phyloP scores from a whole-genome alignment of 1,140 invertebrate species.

The Dysdera silvatica region DNA sequence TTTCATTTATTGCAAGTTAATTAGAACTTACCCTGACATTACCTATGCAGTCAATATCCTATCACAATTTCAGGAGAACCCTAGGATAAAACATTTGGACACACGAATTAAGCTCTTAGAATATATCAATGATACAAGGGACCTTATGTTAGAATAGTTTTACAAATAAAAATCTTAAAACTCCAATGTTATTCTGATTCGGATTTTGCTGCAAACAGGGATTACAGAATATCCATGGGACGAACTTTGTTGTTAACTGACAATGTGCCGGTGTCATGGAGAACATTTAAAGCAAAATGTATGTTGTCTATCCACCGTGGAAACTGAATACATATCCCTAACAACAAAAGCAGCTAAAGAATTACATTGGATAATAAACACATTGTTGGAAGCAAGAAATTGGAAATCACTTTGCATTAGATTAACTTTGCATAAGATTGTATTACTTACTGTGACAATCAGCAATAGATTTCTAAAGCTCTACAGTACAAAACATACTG shows the following conservation, averaged over 20 bases:
- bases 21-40: not conserved
- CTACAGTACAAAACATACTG: constrained; percentile 39
- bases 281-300: constrained; percentile 33
- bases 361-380: constrained; percentile 36
- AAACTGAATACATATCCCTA: constrained; percentile 42
- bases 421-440: not conserved
- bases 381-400: not conserved
- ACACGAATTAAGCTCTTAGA: not conserved
- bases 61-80: no score
- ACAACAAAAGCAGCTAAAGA: constrained; percentile 40
- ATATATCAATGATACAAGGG: not conserved
- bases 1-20: not conserved
- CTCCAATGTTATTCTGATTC: constrained; percentile 1
- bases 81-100: constrained; percentile 1
- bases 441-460: constrained; percentile 32
- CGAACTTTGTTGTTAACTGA: not conserved
- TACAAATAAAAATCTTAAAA: not conserved
- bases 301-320: constrained; percentile 39
- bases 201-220: constrained; percentile 5
- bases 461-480: constrained; percentile 34
- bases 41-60: not conserved
- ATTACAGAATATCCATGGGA: constrained; percentile 2
- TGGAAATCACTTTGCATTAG: not conserved
- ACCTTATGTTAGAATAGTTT: not conserved
- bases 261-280: not conserved